These are phyloP conservation scores for Candoia aspera DNA, from an alignment of 2,113 vertebrate genomes.

Conservation along the genomic window DNA sequence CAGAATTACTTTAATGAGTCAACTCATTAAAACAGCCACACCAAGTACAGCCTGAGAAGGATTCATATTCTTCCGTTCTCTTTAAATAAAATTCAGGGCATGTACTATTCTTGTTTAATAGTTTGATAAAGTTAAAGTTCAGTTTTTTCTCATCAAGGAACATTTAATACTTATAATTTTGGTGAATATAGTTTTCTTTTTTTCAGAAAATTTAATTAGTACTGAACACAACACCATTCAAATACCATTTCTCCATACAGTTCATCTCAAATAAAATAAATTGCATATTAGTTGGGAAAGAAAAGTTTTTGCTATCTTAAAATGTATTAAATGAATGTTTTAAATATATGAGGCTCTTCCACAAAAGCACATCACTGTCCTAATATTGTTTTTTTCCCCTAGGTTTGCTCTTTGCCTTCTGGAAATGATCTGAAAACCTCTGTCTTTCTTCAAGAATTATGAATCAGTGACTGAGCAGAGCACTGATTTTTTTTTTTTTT, in stretches of 20 bases:
- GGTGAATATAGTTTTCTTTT: background rate
- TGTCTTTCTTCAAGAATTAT: background rate
- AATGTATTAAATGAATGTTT: background rate
- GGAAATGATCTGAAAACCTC: background rate
- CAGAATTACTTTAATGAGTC: background rate
- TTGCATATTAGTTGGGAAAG: background rate
- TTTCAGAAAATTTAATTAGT: background rate
- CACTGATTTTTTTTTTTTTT: background rate
- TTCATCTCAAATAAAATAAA: background rate
- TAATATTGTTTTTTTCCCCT: background rate
- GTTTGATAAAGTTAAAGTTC: background rate
- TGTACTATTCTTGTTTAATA: background rate
- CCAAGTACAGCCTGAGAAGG: background rate
- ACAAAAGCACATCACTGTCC: background rate
- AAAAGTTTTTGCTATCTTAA: background rate
- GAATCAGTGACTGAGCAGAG: background rate
- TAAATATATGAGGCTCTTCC: background rate
- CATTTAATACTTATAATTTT: background rate
- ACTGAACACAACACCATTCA: background rate
- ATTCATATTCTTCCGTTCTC: background rate
- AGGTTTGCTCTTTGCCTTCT: background rate
- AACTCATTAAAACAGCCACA: background rate
- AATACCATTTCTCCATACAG: background rate
- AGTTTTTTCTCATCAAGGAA: background rate
- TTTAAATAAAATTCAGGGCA: background rate